These are phyloP conservation scores for Drosophila rufa DNA, from an alignment of 1,140 invertebrate genomes.

Conservation along the genomic window DNA sequence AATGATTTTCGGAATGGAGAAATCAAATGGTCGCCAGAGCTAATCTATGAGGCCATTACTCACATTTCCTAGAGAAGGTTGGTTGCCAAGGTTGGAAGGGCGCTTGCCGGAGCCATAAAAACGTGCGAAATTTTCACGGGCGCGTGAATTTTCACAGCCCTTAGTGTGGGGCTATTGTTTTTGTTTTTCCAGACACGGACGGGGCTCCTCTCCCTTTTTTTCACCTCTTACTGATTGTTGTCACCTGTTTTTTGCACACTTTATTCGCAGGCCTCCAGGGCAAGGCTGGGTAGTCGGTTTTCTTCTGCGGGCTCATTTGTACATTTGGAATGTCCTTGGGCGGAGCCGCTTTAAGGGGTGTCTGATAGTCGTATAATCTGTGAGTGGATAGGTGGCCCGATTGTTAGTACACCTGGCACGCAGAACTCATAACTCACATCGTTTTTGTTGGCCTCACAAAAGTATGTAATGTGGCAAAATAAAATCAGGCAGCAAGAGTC, in stretches of 20 bases:
- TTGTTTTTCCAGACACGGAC: constrained; percentile 62
- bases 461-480: constrained; percentile 52
- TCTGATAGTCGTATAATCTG: constrained; percentile 1
- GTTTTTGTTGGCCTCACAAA: constrained; percentile 37
- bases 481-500: constrained; percentile 57
- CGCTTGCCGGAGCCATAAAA: constrained; percentile 58
- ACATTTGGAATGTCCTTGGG: not conserved
- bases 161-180: constrained; percentile 56
- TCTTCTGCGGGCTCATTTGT: not conserved
- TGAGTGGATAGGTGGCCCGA: not conserved
- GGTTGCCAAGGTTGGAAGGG: not conserved
- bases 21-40: constrained; percentile 67
- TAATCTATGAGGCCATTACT: constrained; percentile 72
- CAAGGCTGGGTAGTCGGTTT: constrained; percentile 1
- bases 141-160: constrained; percentile 76
- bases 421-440: constrained; percentile 75
- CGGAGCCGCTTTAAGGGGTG: not conserved
- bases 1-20: constrained; percentile 53
- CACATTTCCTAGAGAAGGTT: constrained; percentile 25
- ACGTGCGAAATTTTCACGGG: constrained; percentile 84
- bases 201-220: not conserved
- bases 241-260: constrained; percentile 67
- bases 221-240: constrained; percentile 66
- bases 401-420: constrained; percentile 77
- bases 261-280: constrained; percentile 5